Evolutionary conservation across 2,888 invertebrate genomes (phyloP), one percentile per base, ranked within the genome.

Genomic region (Lepidocyrtoides sp.): DNA sequence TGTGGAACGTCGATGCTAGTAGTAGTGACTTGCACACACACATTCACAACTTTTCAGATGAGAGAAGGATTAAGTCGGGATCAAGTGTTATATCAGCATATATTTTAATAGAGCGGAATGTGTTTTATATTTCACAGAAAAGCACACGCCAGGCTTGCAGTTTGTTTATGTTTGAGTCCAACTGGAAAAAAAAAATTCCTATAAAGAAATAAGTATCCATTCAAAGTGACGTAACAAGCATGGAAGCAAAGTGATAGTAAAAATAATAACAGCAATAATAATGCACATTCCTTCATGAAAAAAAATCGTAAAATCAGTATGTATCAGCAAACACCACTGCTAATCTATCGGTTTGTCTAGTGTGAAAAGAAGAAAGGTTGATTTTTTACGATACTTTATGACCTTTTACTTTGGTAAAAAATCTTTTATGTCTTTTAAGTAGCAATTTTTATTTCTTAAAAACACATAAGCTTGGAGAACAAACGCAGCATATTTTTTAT

Each of bases 41-140:
- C 10, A 63, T 17, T 1, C n/a, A 14, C 4, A 8, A 36, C 5
- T 36, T n/a, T 54, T n/a, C 54, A n/a, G 29, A 10, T 29, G 60
- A 29, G 66, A 66, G 66, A n/a, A 66, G 87, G 87, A 87, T 87
- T 87, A 87, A 79, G 48, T 48, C 5, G 20, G 79, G 63, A 87
- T 87, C 60, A 79, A 87, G 87, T 87, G 63, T 51, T 87, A 63
- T 87, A 87, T 87, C 77, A 77, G 77, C 87, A 87, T 77, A 14
- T 75, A 66, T 36, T 36, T 36, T 36, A n/a, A 36, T 36, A 36
- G 3, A 20, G 44, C 72, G 7, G 48, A 44, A 75, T 66, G 66
- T n/a, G 4, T 36, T 2, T 4, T 36, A 66, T 29, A 36, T 69
- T n/a, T 72, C n/a, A 8, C 10, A 41, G 20, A 41, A 72, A 72